Evolutionary conservation across 2,113 vertebrate species (phyloP).

Genomic region (Myotis brandtii): DNA sequence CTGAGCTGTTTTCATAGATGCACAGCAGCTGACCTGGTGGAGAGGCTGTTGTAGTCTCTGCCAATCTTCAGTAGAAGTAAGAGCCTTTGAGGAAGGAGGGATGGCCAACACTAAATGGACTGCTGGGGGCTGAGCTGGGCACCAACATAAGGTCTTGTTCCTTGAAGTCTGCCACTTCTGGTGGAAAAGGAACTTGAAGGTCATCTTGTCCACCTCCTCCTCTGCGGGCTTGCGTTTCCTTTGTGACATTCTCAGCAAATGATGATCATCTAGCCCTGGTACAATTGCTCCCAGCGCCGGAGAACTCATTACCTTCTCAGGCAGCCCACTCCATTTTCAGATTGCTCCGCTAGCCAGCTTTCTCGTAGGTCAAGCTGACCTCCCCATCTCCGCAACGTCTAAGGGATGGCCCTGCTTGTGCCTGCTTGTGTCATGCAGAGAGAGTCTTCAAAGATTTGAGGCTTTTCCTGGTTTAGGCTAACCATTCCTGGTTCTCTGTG

Average conservation of each 20-base stretch:
- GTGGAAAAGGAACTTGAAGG: background rate
- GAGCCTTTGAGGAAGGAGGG: background rate
- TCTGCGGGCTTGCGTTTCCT: background rate
- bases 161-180: background rate
- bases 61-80: background rate
- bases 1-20: constrained; percentile 68
- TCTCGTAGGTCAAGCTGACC: background rate
- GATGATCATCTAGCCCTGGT: background rate
- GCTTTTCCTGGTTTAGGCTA: background rate
- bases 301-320: constrained; percentile 32
- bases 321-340: background rate
- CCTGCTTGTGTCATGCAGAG: background rate
- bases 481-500: background rate
- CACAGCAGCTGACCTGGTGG: constrained; percentile 24
- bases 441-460: background rate
- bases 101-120: background rate
- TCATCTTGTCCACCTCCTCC: background rate
- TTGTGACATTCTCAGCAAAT: background rate
- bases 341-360: background rate
- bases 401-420: background rate
- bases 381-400: background rate
- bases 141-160: background rate
- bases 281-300: background rate
- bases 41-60: constrained; percentile 49
- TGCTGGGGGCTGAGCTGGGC: background rate